Percentiles rank a stretch among this genome's conserved stretches.
These are phyloP conservation scores for Villa cingulata DNA, from an alignment of 2,888 invertebrate genomes.

Conservation along the genomic window DNA sequence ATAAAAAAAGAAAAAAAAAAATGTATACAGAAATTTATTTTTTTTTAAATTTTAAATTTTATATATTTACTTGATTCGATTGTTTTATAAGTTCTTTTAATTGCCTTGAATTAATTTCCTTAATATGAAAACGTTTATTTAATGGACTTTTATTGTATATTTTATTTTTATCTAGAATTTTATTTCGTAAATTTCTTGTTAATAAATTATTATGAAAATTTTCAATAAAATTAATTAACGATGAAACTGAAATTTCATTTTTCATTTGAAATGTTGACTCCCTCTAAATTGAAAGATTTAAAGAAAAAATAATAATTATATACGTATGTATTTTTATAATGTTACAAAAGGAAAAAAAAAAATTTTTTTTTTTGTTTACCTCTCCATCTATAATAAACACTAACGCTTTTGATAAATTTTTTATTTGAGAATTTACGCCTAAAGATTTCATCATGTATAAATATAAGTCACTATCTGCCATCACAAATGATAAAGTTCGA, in stretches of 20 bases:
- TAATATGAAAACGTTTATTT: slow-evolving; percentile 33
- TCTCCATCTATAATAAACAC: slow-evolving; percentile 57
- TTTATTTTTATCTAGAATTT: slow-evolving; percentile 15
- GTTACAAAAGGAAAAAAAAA: too few species aligned
- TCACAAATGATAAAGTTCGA: slow-evolving; percentile 47
- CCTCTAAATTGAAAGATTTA: slow-evolving; percentile 43
- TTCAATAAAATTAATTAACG: slow-evolving; percentile 9
- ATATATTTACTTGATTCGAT: slow-evolving; percentile 41
- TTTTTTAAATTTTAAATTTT: too few species aligned
- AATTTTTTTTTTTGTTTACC: slow-evolving; percentile 44
- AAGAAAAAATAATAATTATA: too few species aligned
- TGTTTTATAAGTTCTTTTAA: slow-evolving; percentile 49
- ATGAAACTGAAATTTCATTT: slow-evolving; percentile 8
- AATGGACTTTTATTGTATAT: slow-evolving; percentile 7
- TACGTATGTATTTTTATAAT: too few species aligned
- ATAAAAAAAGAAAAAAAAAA: too few species aligned
- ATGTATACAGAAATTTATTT: too few species aligned
- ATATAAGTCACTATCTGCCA: slow-evolving; percentile 59
- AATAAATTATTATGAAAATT: slow-evolving; percentile 8
- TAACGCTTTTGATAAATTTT: slow-evolving; percentile 47
- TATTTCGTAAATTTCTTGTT: slow-evolving; percentile 23
- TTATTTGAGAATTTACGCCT: slow-evolving; percentile 12
- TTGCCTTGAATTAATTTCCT: slow-evolving; percentile 50
- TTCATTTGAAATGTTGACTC: slow-evolving; percentile 42
- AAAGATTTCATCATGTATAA: slow-evolving; percentile 42